Evolutionary conservation across 2,113 vertebrate genomes (phyloP).

Genomic region (Lamprologus tigripictilis): DNA sequence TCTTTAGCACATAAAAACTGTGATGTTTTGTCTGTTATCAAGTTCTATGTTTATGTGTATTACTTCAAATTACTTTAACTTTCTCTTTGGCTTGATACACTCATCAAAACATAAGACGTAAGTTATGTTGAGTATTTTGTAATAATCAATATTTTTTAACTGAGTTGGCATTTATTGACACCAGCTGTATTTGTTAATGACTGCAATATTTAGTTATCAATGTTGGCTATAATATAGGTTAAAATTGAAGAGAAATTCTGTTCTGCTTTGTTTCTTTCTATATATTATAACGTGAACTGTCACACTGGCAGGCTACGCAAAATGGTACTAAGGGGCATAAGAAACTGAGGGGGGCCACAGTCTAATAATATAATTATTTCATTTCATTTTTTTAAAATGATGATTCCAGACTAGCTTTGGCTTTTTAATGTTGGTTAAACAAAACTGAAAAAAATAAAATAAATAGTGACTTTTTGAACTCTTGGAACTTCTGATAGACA

Average conservation of each 20-base stretch:
- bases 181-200: not conserved
- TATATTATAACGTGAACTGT: not conserved
- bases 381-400: not conserved
- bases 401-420: not conserved
- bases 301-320: not conserved
- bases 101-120: not conserved
- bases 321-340: not conserved
- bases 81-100: no score
- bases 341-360: not conserved
- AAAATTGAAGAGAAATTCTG: not conserved
- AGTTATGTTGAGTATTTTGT: not conserved
- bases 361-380: not conserved
- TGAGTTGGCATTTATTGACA: not conserved
- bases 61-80: no score
- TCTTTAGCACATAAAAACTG: not conserved
- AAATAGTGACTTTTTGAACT: not conserved
- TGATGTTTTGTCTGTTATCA: not conserved
- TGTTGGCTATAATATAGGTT: not conserved
- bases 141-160: not conserved
- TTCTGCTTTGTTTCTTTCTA: not conserved
- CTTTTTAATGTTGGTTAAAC: not conserved
- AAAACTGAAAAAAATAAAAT: not conserved
- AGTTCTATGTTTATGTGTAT: no score
- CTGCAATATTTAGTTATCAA: not conserved
- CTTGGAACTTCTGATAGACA: not conserved